Base-by-base conservation (phyloP, 2,888 invertebrate genomes). In the Sepioteuthis lessoniana region DNA sequence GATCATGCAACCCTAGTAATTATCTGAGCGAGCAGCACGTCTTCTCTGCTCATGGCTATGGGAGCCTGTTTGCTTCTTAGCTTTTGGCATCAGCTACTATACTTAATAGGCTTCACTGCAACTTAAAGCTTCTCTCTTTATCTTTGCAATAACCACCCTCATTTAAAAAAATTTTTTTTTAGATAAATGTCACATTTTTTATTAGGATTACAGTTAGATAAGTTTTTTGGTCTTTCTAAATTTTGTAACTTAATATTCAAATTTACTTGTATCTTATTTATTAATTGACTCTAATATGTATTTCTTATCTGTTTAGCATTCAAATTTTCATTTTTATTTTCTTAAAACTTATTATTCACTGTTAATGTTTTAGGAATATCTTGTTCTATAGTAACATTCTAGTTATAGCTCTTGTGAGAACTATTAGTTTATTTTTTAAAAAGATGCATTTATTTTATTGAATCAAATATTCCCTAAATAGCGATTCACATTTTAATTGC, bases 1-100 rank as follows among this genome's bases (percentile, higher is more conserved):
- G 91, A 91, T 91, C 91, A 42, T 91, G 91, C 91, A 91, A n/a
- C 91, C 91, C 91, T 91, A 91, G 31, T 91, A 91, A 91, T 91
- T 91, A 91, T 42, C 42, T 47, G 76, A 91, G 42, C 37, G 37
- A 91, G n/a, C 37, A 91, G 21, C 46, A 46, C 46, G 47, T 91
- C 31, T 91, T 91, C 47, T 91, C 28, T 91, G 42, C 91, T 91
- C 91, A 19, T 31, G 38, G 91, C 91, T n/a, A 91, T 46, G n/a
- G 31, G 16, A 46, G 46, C 31, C 19, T 37, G 47, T n/a, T 91
- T 91, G 38, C 91, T 91, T n/a, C 31, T 91, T 47, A 91, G 46
- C 91, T 91, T 31, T 47, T 47, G 10, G 42, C 42, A 28, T 91
- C 91, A 91, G 37, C 42, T 38, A 38, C 28, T 19, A 38, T 91